phyloP scores from a whole-genome alignment of 2,113 vertebrate species.

The Numida meleagris region DNA sequence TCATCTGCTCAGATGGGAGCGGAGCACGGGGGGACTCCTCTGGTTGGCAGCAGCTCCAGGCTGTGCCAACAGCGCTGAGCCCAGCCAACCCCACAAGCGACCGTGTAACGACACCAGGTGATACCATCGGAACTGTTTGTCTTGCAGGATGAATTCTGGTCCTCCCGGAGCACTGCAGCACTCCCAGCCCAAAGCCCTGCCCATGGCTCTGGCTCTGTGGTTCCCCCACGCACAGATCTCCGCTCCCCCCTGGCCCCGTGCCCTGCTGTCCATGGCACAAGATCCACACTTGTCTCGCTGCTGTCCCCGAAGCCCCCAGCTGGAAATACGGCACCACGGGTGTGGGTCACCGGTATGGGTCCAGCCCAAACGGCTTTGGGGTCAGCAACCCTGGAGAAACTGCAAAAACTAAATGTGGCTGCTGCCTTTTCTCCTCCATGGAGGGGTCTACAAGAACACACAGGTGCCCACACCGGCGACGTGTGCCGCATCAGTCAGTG shows the following conservation, averaged over 20 bases:
- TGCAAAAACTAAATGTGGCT: background rate
- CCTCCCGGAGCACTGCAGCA: background rate
- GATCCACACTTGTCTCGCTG: background rate
- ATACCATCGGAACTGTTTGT: accelerated
- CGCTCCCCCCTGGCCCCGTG: background rate
- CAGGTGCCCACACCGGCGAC: accelerated
- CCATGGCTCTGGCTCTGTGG: accelerated
- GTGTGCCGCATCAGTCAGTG: background rate
- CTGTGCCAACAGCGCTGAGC: background rate
- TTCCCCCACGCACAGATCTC: accelerated
- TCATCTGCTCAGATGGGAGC: background rate
- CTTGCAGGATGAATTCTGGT: background rate
- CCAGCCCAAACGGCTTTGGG: background rate
- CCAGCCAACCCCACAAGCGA: background rate
- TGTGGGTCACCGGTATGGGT: too few relatives aligned
- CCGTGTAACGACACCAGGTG: accelerated
- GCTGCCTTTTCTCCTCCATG: background rate
- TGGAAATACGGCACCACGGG: too few relatives aligned
- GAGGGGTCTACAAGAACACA: background rate
- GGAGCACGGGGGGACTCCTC: accelerated
- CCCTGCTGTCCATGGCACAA: background rate
- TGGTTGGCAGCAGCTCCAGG: background rate
- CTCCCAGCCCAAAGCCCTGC: background rate
- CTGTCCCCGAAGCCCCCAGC: too few relatives aligned
- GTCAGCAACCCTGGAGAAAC: background rate